Evolutionary conservation across 2,888 invertebrate species (phyloP), one percentile per base, ranked within the genome.

Genomic region (Lamproptera curius): DNA sequence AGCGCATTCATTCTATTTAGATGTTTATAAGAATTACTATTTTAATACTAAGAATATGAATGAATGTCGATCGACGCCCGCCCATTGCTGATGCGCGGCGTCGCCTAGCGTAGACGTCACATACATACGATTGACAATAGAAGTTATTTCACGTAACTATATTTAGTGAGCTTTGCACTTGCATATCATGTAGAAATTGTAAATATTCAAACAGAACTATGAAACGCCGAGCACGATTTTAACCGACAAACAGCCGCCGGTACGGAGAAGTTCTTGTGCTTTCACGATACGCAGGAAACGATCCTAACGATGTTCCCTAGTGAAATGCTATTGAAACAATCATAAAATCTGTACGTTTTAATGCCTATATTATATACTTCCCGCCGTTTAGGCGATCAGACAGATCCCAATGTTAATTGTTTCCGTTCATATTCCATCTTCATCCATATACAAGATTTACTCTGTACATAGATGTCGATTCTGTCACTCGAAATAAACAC

Each of bases 111-210:
- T 79, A 80, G 73, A 57, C 62, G 69, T 75, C 73, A 78, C 75
- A 49, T 54, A 50, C 56, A 50, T 57, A 58, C 59, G 54, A 55
- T 56, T 61, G 70, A 69, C 70, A 70, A 70, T 71, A 71, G 68
- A 59, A 42, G 56, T 47, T 62, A 65, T 58, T 63, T 60, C 62
- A 61, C 61, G 60, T 67, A 73, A 78, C 68, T 73, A 73, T 77
- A 74, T 81, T 84, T 86, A 87, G 87, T 82, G 87, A 87, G 87
- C 87, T 87, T 86, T 85, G 87, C 87, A 85, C 84, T 87, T 86
- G 87, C 87, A 87, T 87, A 87, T 87, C 87, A 87, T 83, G 73
- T 62, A 62, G 63, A 68, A 72, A 68, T 63, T 86, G 85, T 84
- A 85, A 81, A 85, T 85, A 84, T 65, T 64, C 58, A 72, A 63